phyloP scores from a whole-genome alignment of 2,888 invertebrate genomes.

The Mystacides longicornis region DNA sequence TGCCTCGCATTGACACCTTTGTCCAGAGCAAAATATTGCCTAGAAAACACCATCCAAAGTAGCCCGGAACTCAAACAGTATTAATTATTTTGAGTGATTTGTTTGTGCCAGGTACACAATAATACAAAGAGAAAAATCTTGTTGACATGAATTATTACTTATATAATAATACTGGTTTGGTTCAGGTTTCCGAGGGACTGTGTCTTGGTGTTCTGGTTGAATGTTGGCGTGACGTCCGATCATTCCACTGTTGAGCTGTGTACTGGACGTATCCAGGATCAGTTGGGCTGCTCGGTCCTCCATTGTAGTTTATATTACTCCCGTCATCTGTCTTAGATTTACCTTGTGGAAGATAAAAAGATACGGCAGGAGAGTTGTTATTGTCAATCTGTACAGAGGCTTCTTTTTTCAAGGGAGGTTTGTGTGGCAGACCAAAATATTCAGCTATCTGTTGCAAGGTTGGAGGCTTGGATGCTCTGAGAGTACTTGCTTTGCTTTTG shows the following conservation, averaged over 20 bases:
- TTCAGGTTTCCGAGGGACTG: constrained; percentile 42
- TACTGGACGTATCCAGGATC: constrained; percentile 70
- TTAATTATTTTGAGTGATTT: too few species aligned
- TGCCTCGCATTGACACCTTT: too few species aligned
- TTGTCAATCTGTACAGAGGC: constrained; percentile 15
- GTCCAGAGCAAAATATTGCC: too few species aligned
- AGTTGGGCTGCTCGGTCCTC: constrained; percentile 58
- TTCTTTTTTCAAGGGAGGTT: constrained; percentile 23
- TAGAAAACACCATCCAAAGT: too few species aligned
- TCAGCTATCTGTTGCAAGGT: constrained; percentile 47
- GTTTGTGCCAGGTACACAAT: too few species aligned
- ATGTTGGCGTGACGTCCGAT: constrained; percentile 34
- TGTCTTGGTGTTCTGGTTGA: constrained; percentile 52
- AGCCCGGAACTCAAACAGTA: too few species aligned
- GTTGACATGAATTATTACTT: too few species aligned
- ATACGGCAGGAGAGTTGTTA: constrained; percentile 28
- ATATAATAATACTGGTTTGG: too few species aligned
- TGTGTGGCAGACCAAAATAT: constrained; percentile 39
- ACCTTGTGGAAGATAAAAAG: constrained; percentile 44
- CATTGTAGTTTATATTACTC: constrained; percentile 37
- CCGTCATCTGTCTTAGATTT: constrained; percentile 44
- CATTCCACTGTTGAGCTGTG: constrained; percentile 62
- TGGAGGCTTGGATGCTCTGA: constrained; percentile 31
- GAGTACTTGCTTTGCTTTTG: constrained; percentile 20
- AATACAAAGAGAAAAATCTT: too few species aligned